Percentiles rank a stretch among this genome's conserved stretches.
phyloP scores from a whole-genome alignment of 2,797 vertebrate species.

The Danio tinwini region DNA sequence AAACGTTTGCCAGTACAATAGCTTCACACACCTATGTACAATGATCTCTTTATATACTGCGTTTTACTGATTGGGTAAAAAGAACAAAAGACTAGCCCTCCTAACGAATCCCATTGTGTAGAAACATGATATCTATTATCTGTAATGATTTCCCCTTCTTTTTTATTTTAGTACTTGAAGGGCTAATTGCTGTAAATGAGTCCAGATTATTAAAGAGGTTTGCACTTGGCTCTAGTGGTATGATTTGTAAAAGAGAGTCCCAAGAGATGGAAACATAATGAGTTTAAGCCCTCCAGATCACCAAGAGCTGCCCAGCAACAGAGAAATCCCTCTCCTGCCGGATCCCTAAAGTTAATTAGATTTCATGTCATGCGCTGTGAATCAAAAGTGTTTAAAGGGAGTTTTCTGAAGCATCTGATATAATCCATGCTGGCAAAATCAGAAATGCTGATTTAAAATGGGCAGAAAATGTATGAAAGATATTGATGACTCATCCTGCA shows the following conservation, averaged over 20 bases:
- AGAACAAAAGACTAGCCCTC: not conserved
- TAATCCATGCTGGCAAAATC: not conserved
- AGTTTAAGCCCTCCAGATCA: conserved; percentile 24
- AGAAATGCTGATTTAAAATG: not conserved
- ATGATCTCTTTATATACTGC: conserved; percentile 1
- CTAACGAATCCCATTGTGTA: conserved; percentile 18
- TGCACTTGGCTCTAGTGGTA: not conserved
- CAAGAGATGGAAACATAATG: conserved; percentile 41
- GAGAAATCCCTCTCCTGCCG: conserved; percentile 5
- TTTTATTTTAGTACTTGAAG: not conserved
- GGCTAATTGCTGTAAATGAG: conserved; percentile 33
- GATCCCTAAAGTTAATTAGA: conserved; percentile 36
- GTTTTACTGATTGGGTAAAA: conserved; percentile 10
- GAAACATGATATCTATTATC: conserved; percentile 24
- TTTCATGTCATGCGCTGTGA: conserved; percentile 3
- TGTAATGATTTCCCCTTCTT: conserved; percentile 16
- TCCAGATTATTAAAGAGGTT: not conserved
- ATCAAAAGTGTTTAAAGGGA: conserved; percentile 12
- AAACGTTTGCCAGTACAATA: conserved; percentile 6
- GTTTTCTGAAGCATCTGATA: not conserved
- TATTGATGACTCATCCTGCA: conserved; percentile 26
- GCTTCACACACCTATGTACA: conserved; percentile 15
- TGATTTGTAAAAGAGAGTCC: conserved; percentile 25
- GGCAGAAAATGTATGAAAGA: not conserved
- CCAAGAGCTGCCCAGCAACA: conserved; percentile 41